Base-by-base conservation (phyloP, 2,888 invertebrate species). In the Platycheirus albimanus region DNA sequence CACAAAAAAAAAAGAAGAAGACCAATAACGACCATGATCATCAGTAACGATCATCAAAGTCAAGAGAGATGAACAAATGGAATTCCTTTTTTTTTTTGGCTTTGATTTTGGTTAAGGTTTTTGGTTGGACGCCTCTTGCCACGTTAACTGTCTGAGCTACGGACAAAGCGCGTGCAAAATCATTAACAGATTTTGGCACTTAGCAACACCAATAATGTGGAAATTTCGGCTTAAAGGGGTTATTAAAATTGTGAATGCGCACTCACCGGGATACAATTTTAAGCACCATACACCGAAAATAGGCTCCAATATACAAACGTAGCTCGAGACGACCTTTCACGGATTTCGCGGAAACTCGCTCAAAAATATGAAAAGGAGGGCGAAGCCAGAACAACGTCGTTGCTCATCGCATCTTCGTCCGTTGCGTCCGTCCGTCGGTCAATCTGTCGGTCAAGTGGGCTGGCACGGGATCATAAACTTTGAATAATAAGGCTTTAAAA, bases 101-200 rank as follows among this genome's bases (percentile, higher is more conserved):
- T n/a, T n/a, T n/a, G n/a, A n/a, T n/a, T n/a, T n/a, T n/a, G n/a
- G n/a, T n/a, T n/a, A n/a, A n/a, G n/a, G 7, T 43, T 43, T 19
- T 30, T 45, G 8, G n/a, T 36, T 15, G 4, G 19, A 38, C 47
- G 33, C 15, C 36, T 38, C 2, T 17, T 41, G 49, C 49, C 49
- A 51, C 20, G 20, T 36, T 38, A 19, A 64, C 24, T 61, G 63
- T 49, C 28, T 1, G 15, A 30, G 49, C 28, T 38, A 19, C 17
- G n/a, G n/a, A n/a, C n/a, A n/a, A 45, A 61, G 71, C 64, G 43
- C 71, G 66, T 63, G 24, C 41, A 66, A 36, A 77, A 63, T 77
- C 83, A 78, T 83, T 83, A 83, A 83, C 83, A 78, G 83, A 78
- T 83, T 83, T 83, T 83, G 83, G 78, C 83, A 83, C 69, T 83